A percentile compares a stretch with the other conserved stretches of the same genome.
Conservation (phyloP, 1,140 invertebrate species). For the Nautilus pompilius region DNA sequence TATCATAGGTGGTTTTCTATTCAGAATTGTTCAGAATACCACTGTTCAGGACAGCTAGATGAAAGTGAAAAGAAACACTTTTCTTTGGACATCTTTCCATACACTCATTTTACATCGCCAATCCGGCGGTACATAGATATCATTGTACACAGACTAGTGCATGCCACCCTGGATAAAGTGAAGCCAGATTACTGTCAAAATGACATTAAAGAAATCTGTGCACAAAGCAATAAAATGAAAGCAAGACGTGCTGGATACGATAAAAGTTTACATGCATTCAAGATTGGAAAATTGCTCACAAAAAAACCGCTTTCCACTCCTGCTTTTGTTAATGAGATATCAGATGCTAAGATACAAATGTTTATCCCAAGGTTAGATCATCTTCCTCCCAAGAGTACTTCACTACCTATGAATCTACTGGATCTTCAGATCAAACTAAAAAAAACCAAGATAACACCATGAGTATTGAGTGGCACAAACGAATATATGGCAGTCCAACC, state of each 20-base stretch:
- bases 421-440: slow-evolving; percentile 13
- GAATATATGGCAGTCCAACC: slow-evolving; percentile 2
- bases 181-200: slow-evolving; percentile 13
- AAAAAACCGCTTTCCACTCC: slow-evolving; percentile 13
- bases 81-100: slow-evolving; percentile 19
- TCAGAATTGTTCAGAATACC: no score
- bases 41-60: not conserved
- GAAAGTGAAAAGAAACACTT: slow-evolving; percentile 17
- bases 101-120: slow-evolving; percentile 57
- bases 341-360: slow-evolving; percentile 14
- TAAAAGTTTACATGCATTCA: slow-evolving; percentile 16
- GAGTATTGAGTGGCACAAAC: slow-evolving; percentile 8
- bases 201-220: slow-evolving; percentile 24
- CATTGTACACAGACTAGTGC: slow-evolving; percentile 39
- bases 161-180: slow-evolving; percentile 19
- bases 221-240: slow-evolving; percentile 17
- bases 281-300: slow-evolving; percentile 10
- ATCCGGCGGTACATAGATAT: slow-evolving; percentile 54
- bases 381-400: slow-evolving; percentile 11
- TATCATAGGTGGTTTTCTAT: no score
- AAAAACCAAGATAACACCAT: slow-evolving; percentile 5
- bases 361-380: slow-evolving; percentile 15
- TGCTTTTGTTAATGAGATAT: slow-evolving; percentile 14
- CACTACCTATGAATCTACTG: slow-evolving; percentile 20
- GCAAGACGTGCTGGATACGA: slow-evolving; percentile 20